Evolutionary conservation across 2,797 vertebrate species (phyloP), one percentile per base, ranked within the genome.

Genomic region (Xenops minutus): DNA sequence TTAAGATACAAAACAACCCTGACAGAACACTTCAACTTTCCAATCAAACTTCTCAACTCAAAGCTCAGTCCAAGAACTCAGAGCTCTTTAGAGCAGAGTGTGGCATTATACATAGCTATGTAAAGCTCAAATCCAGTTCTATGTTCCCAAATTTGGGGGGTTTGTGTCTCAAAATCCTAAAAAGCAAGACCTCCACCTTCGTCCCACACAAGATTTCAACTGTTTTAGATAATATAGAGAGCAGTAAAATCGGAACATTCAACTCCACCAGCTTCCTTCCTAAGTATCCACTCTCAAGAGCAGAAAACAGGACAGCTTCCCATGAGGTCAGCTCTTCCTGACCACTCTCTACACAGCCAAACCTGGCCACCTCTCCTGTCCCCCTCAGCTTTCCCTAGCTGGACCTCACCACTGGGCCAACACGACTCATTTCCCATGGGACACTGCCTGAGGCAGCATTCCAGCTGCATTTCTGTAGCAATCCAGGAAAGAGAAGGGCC

Each of bases 41-140:
- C 32, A 44, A 27, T 22, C 56, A 3, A 63, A 51, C 7, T 55
- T 71, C 13, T 17, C 67, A 46, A n/a, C 26, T 48, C 26, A 39
- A 51, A 27, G 55, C 21, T 61, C 3, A 0, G n/a, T 4, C 7
- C 48, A 52, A 23, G 39, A 87, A 46, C 39, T 36, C 29, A 0
- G 32, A 61, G 41, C 11, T 75, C 54, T 63, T 59, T 13, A 68
- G 46, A 63, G 54, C 18, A 52, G 9, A 41, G 26, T 8, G 36
- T 11, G n/a, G 19, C 16, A 21, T 37, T 13, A 66, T 29, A 48
- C 0, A 0, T 18, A 49, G 41, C 54, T 12, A 71, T 2, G 6
- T 24, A 52, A 91, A 77, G 49, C 56, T 76, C 36, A 87, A 43
- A 63, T 24, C 7, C 24, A 88, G 22, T 23, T 52, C 61, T 5